Conservation (phyloP, 2,888 invertebrate genomes). For the Limnephilus lunatus region DNA sequence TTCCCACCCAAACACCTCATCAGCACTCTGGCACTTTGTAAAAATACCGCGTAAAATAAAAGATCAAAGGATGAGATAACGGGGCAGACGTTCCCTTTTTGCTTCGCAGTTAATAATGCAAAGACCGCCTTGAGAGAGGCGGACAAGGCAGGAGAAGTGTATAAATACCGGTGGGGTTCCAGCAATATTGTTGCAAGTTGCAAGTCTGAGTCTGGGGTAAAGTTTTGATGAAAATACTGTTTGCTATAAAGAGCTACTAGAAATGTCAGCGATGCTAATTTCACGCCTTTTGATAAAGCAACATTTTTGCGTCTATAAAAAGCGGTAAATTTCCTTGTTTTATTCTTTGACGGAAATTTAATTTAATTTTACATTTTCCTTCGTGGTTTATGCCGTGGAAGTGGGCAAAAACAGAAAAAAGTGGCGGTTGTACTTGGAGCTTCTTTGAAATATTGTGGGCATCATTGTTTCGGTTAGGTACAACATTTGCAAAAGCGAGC, state of each 20-base stretch:
- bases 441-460: too few species aligned
- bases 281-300: not conserved
- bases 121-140: not conserved
- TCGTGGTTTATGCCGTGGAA: not conserved
- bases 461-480: too few species aligned
- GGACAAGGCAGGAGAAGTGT: not conserved
- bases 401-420: not conserved
- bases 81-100: not conserved
- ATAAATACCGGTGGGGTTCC: conserved; percentile 37
- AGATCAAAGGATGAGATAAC: not conserved
- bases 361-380: not conserved
- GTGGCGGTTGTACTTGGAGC: too few species aligned
- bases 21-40: not conserved
- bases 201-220: not conserved
- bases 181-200: not conserved
- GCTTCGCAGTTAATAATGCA: not conserved
- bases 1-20: not conserved
- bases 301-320: not conserved
- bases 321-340: not conserved
- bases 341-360: not conserved
- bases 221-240: not conserved
- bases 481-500: too few species aligned
- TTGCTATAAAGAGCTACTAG: not conserved
- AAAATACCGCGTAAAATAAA: not conserved
- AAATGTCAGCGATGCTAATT: not conserved